These are phyloP conservation scores for Poecilia picta DNA, from an alignment of 2,797 vertebrate genomes.

Conservation along the genomic window DNA sequence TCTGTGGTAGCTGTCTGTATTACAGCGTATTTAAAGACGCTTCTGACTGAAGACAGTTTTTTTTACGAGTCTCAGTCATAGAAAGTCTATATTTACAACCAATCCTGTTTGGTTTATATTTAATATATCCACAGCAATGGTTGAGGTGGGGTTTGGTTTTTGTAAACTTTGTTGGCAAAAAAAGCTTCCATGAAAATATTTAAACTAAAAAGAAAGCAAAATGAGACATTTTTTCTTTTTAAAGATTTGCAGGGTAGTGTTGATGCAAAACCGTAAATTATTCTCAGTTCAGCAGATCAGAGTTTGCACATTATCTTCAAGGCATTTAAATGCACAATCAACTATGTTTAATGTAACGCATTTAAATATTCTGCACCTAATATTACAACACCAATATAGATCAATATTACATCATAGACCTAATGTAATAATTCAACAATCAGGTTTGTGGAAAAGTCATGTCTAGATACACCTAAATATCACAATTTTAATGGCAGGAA, in stretches of 20 bases:
- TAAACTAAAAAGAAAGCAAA: not conserved
- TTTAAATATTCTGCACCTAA: not conserved
- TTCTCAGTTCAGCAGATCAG: not conserved
- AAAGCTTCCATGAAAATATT: not conserved
- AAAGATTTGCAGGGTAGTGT: not conserved
- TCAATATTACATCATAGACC: not conserved
- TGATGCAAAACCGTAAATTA: not conserved
- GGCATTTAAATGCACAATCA: not conserved
- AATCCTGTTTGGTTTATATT: not conserved
- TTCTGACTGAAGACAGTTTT: no score
- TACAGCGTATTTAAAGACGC: no score
- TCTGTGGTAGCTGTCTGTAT: no score
- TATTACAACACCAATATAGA: not conserved
- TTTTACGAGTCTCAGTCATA: no score
- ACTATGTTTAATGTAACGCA: not conserved
- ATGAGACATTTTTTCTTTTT: not conserved
- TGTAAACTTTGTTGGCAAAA: not conserved
- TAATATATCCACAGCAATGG: not conserved
- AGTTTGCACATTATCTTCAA: not conserved
- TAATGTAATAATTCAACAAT: not conserved
- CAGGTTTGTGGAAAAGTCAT: not conserved
- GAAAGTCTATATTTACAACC: not conserved
- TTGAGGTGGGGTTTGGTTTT: not conserved
- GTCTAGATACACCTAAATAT: not conserved
- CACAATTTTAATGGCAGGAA: not conserved